Conservation (phyloP, 1,140 invertebrate species). For the Macrobrachium rosenbergii region DNA sequence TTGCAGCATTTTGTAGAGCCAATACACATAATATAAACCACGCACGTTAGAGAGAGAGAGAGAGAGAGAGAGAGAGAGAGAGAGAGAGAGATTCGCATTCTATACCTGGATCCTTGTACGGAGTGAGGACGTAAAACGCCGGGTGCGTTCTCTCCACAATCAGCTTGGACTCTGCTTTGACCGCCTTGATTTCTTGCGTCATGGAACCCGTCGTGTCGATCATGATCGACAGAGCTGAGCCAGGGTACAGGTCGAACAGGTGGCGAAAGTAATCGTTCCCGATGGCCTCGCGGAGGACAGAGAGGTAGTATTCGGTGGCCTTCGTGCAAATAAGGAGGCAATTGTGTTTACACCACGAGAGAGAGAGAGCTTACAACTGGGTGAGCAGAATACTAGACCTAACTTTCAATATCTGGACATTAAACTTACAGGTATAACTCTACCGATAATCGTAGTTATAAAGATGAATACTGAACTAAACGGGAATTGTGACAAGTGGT, state of each 20-base stretch:
- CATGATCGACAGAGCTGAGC: constrained; percentile 33
- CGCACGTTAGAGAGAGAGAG: too few relatives aligned
- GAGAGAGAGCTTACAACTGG: too few relatives aligned
- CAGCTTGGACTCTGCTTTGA: constrained; percentile 6
- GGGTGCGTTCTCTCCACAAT: constrained; percentile 28
- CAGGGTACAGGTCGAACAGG: constrained; percentile 35
- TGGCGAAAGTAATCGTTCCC: constrained; percentile 28
- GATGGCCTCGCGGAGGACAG: constrained; percentile 3
- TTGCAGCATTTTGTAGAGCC: too few relatives aligned
- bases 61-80: too few relatives aligned
- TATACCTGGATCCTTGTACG: constrained; percentile 20
- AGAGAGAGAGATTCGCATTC: background rate
- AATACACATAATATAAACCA: too few relatives aligned
- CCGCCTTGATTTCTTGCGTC: constrained; percentile 17
- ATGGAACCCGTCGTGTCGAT: constrained; percentile 42
- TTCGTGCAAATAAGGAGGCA: background rate
- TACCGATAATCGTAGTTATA: too few relatives aligned
- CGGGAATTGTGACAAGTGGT: too few relatives aligned
- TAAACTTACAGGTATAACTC: too few relatives aligned
- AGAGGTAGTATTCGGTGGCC: constrained; percentile 6
- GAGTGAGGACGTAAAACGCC: constrained; percentile 3
- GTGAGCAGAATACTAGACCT: too few relatives aligned
- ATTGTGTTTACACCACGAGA: too few relatives aligned
- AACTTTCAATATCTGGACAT: too few relatives aligned
- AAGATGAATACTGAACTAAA: too few relatives aligned